A percentile compares a stretch with the other conserved stretches of the same genome.
These are phyloP conservation scores for Megalonaias nervosa DNA, from an alignment of 1,140 invertebrate species.

Conservation along the genomic window DNA sequence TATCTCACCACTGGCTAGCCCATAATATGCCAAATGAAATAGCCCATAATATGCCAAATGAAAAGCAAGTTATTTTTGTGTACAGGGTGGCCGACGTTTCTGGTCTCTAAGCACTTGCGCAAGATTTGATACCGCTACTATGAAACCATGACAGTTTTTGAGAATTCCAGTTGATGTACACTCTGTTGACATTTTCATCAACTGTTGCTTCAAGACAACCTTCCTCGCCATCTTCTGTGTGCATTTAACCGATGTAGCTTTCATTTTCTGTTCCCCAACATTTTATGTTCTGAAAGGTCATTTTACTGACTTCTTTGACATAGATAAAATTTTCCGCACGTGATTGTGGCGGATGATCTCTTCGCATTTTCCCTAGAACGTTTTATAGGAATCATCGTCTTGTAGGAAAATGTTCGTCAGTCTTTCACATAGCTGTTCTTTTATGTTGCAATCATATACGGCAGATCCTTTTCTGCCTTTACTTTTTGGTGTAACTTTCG, in stretches of 20 bases:
- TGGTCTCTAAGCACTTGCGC: constrained; percentile 37
- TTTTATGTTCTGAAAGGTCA: constrained; percentile 24
- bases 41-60: constrained; percentile 50
- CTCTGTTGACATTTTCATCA: constrained; percentile 26
- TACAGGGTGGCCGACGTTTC: constrained; percentile 40
- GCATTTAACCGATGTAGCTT: constrained; percentile 39
- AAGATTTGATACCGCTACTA: constrained; percentile 32
- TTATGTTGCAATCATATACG: constrained; percentile 13
- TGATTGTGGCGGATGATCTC: constrained; percentile 25
- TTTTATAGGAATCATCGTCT: constrained; percentile 11
- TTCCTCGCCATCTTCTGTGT: constrained; percentile 6
- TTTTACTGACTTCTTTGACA: constrained; percentile 21
- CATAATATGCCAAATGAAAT: constrained; percentile 45
- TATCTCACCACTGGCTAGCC: constrained; percentile 37
- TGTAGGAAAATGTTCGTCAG: constrained; percentile 10
- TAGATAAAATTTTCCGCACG: constrained; percentile 19
- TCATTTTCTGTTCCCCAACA: constrained; percentile 37
- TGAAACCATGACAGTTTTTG: constrained; percentile 31
- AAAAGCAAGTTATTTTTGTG: constrained; percentile 44
- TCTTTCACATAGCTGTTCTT: constrained; percentile 5
- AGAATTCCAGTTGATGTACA: constrained; percentile 42
- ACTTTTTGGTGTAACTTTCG: constrained; percentile 8
- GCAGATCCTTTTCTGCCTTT: constrained; percentile 31
- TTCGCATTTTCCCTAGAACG: constrained; percentile 18
- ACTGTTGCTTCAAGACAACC: constrained; percentile 25